Base-by-base conservation (phyloP, 2,797 vertebrate species). In the Gymnoscopelus microlampas region DNA sequence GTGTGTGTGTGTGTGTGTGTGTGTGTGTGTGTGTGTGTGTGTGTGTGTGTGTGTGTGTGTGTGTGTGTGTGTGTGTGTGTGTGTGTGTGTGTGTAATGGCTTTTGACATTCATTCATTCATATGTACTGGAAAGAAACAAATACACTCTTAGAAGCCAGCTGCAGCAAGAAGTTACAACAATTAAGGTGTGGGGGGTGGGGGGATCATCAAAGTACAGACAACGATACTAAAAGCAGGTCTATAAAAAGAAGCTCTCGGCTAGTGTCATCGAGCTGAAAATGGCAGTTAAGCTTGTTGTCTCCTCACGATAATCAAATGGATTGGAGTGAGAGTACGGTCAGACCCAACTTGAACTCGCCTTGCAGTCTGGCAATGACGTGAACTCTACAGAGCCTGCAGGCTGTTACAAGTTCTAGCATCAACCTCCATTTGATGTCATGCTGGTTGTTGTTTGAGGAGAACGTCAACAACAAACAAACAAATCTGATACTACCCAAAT, bases 381-480 rank as follows among this genome's bases (percentile, higher is more conserved):
- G 48, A 60, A 66, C 55, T 53, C 53, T 61, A 68, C 44, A 59
- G 32, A 6, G 39, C 39, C 39, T 10, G 39, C 39, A 44, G 39
- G 39, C 39, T 9, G 24, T 63, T 6, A 23, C 14, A 60, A n/a
- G 24, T 63, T 60, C 23, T 68, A 10, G 47, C 71, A 63, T 44
- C 44, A 69, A 10, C 7, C 66, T 66, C 47, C 44, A 69, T 77
- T 65, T 80, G 51, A 82, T 58, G 57, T 60, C 85, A 78, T 82
- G 84, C 87, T 91, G 80, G 82, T 89, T 88, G 35, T 76, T 66
- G 63, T 71, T 73, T 44, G 60, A 58, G n/a, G 12, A 24, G 60
- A 49, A 74, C 35, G 64, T 23, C 15, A 13, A 13, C 19, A 19
- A 19, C 15, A 23, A 59, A 19, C 14, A 35, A 81, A 49, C 29